Conservation (phyloP, 2,888 invertebrate genomes). For the Creontiades dilutus region DNA sequence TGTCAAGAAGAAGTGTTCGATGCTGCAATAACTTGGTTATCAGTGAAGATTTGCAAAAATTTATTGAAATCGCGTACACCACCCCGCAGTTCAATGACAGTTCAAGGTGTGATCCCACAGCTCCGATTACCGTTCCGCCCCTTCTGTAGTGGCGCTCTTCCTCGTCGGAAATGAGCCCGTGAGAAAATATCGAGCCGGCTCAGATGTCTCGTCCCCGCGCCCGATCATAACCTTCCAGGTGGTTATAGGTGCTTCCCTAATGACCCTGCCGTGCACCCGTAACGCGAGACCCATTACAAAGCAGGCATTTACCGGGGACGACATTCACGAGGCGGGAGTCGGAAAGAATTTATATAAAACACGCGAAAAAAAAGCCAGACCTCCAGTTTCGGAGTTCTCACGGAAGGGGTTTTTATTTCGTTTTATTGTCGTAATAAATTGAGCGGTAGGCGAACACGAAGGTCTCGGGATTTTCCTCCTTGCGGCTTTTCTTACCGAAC, state of each 20-base stretch:
- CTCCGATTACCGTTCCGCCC: too few species aligned
- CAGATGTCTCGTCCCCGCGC: conserved; percentile 16
- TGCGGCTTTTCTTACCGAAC: not conserved
- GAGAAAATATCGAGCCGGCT: conserved; percentile 60
- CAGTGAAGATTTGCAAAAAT: too few species aligned
- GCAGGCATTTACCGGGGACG: conserved; percentile 7
- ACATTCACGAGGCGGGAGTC: conserved; percentile 10
- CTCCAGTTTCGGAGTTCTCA: not conserved
- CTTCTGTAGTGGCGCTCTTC: not conserved
- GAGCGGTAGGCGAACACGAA: conserved; percentile 41
- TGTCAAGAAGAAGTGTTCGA: too few species aligned
- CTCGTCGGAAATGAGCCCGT: conserved; percentile 48
- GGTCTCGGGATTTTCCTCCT: not conserved
- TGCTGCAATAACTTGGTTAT: too few species aligned
- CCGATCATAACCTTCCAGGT: conserved; percentile 53
- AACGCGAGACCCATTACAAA: conserved; percentile 61
- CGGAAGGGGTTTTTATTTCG: conserved; percentile 11
- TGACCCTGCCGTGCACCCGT: conserved; percentile 66
- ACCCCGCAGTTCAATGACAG: too few species aligned
- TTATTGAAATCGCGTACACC: too few species aligned
- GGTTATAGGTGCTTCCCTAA: conserved; percentile 46
- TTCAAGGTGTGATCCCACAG: too few species aligned
- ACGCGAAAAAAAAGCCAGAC: conserved; percentile 45
- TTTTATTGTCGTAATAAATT: conserved; percentile 66
- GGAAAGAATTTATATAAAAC: conserved; percentile 60